Conservation (phyloP, 1,140 invertebrate species). For the Scaptomyza montana region DNA sequence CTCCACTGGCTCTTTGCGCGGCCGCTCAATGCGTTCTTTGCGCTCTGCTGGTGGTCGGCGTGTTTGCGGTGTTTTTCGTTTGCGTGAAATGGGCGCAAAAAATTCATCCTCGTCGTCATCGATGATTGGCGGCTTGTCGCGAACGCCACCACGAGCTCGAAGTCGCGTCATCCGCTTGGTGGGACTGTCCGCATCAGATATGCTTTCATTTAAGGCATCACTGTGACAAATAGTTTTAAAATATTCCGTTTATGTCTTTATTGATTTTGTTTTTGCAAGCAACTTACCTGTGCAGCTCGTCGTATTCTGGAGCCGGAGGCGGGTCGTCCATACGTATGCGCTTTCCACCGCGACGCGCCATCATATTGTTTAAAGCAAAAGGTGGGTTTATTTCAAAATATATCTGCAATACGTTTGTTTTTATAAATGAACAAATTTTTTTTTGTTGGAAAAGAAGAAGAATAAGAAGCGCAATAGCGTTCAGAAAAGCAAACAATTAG, state of each 20-base stretch:
- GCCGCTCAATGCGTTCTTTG: constrained; percentile 84
- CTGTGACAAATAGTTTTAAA: constrained; percentile 25
- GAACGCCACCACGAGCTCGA: constrained; percentile 84
- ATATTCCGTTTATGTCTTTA: background rate
- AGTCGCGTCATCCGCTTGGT: constrained; percentile 84
- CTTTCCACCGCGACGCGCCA: constrained; percentile 93
- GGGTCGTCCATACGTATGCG: constrained; percentile 96
- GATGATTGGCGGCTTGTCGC: constrained; percentile 82
- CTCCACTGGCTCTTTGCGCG: constrained; percentile 79
- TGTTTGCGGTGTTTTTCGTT: constrained; percentile 83
- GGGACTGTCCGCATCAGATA: constrained; percentile 84
- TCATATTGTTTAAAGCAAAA: constrained; percentile 76
- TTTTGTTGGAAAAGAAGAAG: background rate
- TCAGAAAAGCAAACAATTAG: constrained; percentile 12
- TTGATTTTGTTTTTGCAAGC: background rate
- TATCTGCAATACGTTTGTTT: background rate
- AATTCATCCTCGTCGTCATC: constrained; percentile 83
- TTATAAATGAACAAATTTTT: constrained; percentile 1
- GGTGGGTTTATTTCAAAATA: background rate
- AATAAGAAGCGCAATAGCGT: constrained; percentile 7
- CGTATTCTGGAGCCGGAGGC: constrained; percentile 90
- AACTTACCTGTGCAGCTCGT: constrained; percentile 62
- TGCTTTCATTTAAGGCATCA: constrained; percentile 77
- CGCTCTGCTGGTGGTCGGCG: constrained; percentile 84
- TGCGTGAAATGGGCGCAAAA: constrained; percentile 72